phyloP scores from a whole-genome alignment of 2,888 invertebrate species.

The Cosmia trapezina region DNA sequence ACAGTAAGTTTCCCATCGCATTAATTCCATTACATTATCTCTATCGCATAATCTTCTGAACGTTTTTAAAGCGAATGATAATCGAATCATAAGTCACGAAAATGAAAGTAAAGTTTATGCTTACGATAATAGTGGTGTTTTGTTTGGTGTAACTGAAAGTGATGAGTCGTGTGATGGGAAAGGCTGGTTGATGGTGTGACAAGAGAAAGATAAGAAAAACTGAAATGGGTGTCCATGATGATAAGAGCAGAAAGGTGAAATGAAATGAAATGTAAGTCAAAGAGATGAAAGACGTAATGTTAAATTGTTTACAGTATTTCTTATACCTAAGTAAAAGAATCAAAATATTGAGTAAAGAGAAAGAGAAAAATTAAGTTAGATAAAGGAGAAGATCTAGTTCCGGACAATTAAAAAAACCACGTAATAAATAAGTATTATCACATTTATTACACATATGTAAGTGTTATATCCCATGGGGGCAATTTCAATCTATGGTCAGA shows the following conservation, averaged over 20 bases:
- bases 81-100: slow-evolving; percentile 44
- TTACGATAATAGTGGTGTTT: slow-evolving; percentile 10
- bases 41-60: slow-evolving; percentile 29
- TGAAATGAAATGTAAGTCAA: not conserved
- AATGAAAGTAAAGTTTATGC: slow-evolving; percentile 51
- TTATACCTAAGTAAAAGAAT: too few relatives aligned
- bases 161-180: not conserved
- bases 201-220: not conserved
- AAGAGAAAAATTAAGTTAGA: too few relatives aligned
- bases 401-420: not conserved
- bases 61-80: slow-evolving; percentile 37
- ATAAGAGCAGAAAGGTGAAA: not conserved
- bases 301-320: too few relatives aligned
- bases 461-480: too few relatives aligned
- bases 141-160: slow-evolving; percentile 25
- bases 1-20: slow-evolving; percentile 17
- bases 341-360: too few relatives aligned
- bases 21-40: slow-evolving; percentile 54
- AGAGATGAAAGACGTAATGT: too few relatives aligned
- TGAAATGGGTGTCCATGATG: too few relatives aligned
- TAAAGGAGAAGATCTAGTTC: not conserved
- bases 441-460: too few relatives aligned
- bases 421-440: too few relatives aligned
- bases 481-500: too few relatives aligned
- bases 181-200: not conserved